Base-by-base conservation (phyloP, 2,888 invertebrate genomes). In the Germaria angustata region DNA sequence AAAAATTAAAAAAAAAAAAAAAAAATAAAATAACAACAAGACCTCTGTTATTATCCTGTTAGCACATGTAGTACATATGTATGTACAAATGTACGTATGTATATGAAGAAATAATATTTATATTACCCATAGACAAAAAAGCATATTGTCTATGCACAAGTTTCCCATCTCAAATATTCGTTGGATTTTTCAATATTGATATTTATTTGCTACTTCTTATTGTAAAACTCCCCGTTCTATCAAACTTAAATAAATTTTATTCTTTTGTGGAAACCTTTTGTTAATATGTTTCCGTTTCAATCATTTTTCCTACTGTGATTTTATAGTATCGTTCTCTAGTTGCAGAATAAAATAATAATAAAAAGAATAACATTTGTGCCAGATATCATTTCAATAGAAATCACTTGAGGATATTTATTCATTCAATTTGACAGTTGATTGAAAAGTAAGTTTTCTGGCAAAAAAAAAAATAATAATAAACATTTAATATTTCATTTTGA, bases 391-490 rank as follows among this genome's bases (percentile, higher is more conserved):
- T 80, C 53, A 72, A 41, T 61, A 63, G 39, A 51, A 81, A 59
- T 71, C 76, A 71, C 76, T 57, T 76, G 76, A 71, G 65, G 65
- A 76, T 71, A 66, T 76, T 71, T 63, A 71, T 66, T 36, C 41
- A 65, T 57, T 71, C 44, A 44, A 69, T 69, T 75, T 76, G 75
- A 76, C 80, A 81, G 65, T 81, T 71, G 76, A 81, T 76, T 65
- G 76, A 71, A 80, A 69, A 44, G 44, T 46, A 34, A 57, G 69
- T 69, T 69, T 69, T 49, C 46, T 34, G 55, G 13, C 32, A 69
- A n/a, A 57, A 32, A 66, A 36, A 20, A 36, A 36, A 7, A 13
- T 17, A n/a, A n/a, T n/a, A n/a, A n/a, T n/a, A n/a, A n/a, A n/a
- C n/a, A n/a, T n/a, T n/a, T n/a, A n/a, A n/a, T 8, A 8, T 22